Conservation (phyloP, 2,113 vertebrate species). For the Pterocles orientalis region DNA sequence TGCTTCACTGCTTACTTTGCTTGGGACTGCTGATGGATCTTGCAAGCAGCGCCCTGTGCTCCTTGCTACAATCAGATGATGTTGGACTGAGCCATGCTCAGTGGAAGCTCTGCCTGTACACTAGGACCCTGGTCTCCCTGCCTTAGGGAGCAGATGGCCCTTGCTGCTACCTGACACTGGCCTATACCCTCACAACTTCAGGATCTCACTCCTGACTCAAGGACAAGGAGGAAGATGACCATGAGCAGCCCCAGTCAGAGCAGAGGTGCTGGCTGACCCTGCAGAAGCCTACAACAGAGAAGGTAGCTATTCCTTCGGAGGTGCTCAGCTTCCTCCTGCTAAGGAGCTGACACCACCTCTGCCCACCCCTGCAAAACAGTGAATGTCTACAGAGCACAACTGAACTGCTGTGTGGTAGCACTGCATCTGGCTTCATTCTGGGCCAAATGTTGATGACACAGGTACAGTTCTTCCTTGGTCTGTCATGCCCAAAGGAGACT, state of each 20-base stretch:
- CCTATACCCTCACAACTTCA: no score
- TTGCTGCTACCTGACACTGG: not conserved
- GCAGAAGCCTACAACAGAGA: not conserved
- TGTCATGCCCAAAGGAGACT: not conserved
- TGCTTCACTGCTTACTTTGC: not conserved
- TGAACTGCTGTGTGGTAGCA: not conserved
- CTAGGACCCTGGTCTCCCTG: no score
- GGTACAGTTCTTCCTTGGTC: fast-evolving
- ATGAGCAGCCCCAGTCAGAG: not conserved
- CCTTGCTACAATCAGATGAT: fast-evolving
- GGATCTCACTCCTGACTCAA: not conserved
- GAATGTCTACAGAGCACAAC: not conserved
- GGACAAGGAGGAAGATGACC: not conserved
- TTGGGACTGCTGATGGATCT: not conserved
- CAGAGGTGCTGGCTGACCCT: not conserved
- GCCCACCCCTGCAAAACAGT: not conserved
- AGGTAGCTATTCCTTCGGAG: not conserved
- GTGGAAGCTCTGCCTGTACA: not conserved
- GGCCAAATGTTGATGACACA: fast-evolving
- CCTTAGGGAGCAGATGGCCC: not conserved
- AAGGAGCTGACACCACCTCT: not conserved
- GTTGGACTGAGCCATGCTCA: not conserved
- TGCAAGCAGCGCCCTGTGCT: not conserved
- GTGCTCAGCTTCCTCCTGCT: not conserved
- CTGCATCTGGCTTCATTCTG: not conserved